Evolutionary conservation across 2,113 vertebrate genomes (phyloP).

Genomic region (Syngnathus floridae): DNA sequence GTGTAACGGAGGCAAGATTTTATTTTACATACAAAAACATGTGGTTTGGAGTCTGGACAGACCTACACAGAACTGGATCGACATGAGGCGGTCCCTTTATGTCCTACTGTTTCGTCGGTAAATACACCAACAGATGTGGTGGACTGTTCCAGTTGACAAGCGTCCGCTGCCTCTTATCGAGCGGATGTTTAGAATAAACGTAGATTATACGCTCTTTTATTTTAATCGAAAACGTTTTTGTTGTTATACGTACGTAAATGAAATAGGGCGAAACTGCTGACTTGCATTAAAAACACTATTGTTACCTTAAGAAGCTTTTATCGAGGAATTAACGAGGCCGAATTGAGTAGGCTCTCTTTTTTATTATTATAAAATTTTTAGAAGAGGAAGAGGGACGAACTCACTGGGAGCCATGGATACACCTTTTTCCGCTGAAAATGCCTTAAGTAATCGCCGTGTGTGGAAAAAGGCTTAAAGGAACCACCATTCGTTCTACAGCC

Average conservation of each 20-base stretch:
- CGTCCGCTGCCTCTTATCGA: neutral
- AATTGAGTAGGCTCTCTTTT: neutral
- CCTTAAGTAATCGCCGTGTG: neutral
- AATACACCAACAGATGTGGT: slow-evolving; percentile 6
- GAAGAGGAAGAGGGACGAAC: neutral
- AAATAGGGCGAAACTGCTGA: neutral
- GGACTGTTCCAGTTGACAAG: neutral
- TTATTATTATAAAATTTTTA: neutral
- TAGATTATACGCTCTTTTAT: neutral
- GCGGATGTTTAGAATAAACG: neutral
- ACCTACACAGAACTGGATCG: neutral
- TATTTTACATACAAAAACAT: too few relatives aligned
- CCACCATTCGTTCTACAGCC: neutral
- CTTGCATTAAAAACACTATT: neutral
- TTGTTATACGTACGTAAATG: neutral
- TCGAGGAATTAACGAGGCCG: neutral
- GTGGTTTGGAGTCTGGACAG: neutral
- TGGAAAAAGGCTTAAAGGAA: neutral
- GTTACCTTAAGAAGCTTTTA: neutral
- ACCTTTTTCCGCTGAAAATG: slow-evolving; percentile 4
- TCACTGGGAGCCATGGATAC: slow-evolving; percentile 13
- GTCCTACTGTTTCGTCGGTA: slow-evolving; percentile 9
- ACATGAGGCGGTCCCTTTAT: slow-evolving; percentile 40
- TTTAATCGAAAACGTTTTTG: neutral
- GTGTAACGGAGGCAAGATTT: too few relatives aligned